phyloP scores from a whole-genome alignment of 2,113 vertebrate genomes.

The Caranx ignobilis region DNA sequence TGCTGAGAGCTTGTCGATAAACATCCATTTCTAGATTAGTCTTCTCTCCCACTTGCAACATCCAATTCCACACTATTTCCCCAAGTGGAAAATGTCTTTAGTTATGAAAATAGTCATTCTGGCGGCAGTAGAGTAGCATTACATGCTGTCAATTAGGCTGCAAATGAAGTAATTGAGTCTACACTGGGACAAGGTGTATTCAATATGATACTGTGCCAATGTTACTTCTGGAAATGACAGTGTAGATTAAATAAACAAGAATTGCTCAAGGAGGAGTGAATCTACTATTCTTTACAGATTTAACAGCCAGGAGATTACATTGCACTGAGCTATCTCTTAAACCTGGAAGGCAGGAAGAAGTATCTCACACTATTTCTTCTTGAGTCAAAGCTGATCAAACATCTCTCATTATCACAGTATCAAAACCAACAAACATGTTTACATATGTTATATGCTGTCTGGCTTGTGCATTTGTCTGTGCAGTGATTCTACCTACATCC shows the following conservation, averaged over 20 bases:
- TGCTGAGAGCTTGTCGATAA: conserved; percentile 68
- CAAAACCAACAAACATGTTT: conserved; percentile 2
- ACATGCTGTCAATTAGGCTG: conserved; percentile 37
- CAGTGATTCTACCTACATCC: conserved; percentile 38
- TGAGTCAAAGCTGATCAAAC: conserved; percentile 29
- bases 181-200: conserved; percentile 18
- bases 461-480: neutral
- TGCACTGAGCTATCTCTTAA: neutral
- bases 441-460: conserved; percentile 4
- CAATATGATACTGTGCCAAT: conserved; percentile 21
- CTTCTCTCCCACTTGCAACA: conserved; percentile 49
- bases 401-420: neutral
- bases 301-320: conserved; percentile 1
- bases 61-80: conserved; percentile 56
- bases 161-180: conserved; percentile 34
- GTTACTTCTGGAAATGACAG: conserved; percentile 27
- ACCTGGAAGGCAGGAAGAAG: neutral
- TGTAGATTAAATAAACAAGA: conserved; percentile 17
- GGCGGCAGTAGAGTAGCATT: conserved; percentile 25
- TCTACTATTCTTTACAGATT: neutral
- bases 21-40: conserved; percentile 68
- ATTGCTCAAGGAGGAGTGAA: neutral
- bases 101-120: conserved; percentile 29
- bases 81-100: conserved; percentile 45
- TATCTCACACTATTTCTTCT: neutral